These are phyloP conservation scores for Meloidogyne exigua DNA, from an alignment of 1,140 invertebrate species.

Conservation along the genomic window DNA sequence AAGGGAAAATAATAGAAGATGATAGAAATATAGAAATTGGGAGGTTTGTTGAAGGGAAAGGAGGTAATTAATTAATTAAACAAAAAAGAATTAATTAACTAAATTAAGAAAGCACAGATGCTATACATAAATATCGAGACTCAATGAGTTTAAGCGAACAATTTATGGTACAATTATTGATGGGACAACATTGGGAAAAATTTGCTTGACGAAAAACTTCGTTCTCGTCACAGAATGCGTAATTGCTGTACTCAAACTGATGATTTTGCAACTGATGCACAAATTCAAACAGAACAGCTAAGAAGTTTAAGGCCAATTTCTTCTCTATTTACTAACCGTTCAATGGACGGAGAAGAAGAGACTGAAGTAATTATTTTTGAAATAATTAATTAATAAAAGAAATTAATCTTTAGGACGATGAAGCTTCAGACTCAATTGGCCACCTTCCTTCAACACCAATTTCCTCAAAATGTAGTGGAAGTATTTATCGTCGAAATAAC, in stretches of 20 bases:
- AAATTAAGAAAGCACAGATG: constrained; percentile 20
- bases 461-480: constrained; percentile 2
- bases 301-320: constrained; percentile 9
- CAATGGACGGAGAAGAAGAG: constrained; percentile 24
- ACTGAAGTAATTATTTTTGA: neutral
- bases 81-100: too few relatives aligned
- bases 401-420: neutral
- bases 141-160: constrained; percentile 30
- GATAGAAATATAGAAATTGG: constrained; percentile 21
- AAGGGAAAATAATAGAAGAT: neutral
- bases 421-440: neutral
- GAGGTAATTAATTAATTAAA: neutral
- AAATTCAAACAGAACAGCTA: constrained; percentile 37
- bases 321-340: constrained; percentile 2
- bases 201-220: constrained; percentile 41
- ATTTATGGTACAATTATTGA: constrained; percentile 33
- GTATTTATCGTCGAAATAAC: constrained; percentile 11
- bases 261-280: constrained; percentile 35
- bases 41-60: neutral
- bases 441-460: neutral
- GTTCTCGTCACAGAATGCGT: constrained; percentile 36
- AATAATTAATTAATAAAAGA: neutral
- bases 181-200: constrained; percentile 40
- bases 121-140: constrained; percentile 33
- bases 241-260: constrained; percentile 39